Evolutionary conservation across 2,113 vertebrate species (phyloP).

Genomic region (Procavia capensis): DNA sequence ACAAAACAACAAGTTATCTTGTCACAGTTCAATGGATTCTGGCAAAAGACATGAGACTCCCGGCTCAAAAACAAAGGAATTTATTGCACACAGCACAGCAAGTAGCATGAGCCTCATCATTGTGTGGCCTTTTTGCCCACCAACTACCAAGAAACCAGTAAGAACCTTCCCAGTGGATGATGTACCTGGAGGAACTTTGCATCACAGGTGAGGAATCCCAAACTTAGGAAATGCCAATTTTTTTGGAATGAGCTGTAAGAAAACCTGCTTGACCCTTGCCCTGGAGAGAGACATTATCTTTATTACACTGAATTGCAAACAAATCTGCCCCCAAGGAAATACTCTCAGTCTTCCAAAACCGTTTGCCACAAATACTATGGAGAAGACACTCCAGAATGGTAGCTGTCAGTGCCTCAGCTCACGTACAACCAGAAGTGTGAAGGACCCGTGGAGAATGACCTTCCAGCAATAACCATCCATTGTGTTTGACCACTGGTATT

Average conservation of each 20-base stretch:
- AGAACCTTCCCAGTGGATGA: not conserved
- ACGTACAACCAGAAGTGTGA: not conserved
- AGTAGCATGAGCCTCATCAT: accelerated
- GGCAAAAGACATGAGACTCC: not conserved
- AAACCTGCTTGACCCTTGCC: not conserved
- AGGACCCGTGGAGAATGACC: not conserved
- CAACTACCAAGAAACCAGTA: not conserved
- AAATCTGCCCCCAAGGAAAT: not conserved
- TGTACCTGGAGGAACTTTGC: not conserved
- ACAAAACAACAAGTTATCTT: not conserved
- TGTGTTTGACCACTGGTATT: not conserved
- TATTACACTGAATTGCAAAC: not conserved
- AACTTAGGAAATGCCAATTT: not conserved
- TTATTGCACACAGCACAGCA: not conserved
- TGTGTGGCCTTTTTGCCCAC: accelerated
- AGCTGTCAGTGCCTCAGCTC: not conserved
- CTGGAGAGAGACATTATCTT: not conserved
- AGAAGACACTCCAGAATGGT: not conserved
- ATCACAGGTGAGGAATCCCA: not conserved
- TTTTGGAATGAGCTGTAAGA: not conserved
- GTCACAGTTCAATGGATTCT: not conserved
- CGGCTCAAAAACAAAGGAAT: not conserved
- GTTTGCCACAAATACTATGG: not conserved
- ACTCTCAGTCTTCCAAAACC: not conserved
- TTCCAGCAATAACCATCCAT: accelerated